Conservation (phyloP, 2,888 invertebrate genomes). For the Diaperis boleti region DNA sequence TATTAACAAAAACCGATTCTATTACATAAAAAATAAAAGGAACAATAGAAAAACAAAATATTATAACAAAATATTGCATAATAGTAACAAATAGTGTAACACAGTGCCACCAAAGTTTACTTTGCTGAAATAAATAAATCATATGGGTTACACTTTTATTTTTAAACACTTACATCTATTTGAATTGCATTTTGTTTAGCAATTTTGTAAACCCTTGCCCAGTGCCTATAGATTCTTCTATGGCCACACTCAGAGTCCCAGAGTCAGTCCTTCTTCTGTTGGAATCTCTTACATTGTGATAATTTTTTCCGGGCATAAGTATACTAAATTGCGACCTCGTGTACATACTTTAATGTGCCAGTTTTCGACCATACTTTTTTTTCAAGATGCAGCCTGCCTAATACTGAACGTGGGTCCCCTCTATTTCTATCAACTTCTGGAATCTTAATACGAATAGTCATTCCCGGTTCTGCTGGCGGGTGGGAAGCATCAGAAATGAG, state of each 20-base stretch:
- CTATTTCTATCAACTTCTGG: conserved; percentile 39
- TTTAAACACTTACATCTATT: too few relatives aligned
- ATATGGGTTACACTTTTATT: too few relatives aligned
- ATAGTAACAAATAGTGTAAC: too few relatives aligned
- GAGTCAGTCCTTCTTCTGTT: neutral
- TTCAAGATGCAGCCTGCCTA: neutral
- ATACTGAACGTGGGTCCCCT: too few relatives aligned
- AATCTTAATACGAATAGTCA: conserved; percentile 41
- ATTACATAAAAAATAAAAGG: too few relatives aligned
- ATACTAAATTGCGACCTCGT: neutral
- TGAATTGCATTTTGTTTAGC: too few relatives aligned
- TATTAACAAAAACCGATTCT: too few relatives aligned
- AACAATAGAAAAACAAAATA: too few relatives aligned
- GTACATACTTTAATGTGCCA: neutral
- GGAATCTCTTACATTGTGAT: too few relatives aligned
- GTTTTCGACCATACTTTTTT: neutral
- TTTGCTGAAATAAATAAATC: too few relatives aligned
- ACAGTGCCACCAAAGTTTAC: too few relatives aligned
- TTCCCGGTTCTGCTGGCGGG: conserved; percentile 39
- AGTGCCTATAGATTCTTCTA: neutral
- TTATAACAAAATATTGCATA: too few relatives aligned
- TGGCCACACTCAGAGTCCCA: neutral
- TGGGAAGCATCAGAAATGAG: conserved; percentile 37
- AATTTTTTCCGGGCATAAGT: neutral
- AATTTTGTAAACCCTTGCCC: neutral